Percentiles rank a stretch among this genome's conserved stretches.
phyloP scores from a whole-genome alignment of 2,888 invertebrate species.

The Zygaena filipendulae region DNA sequence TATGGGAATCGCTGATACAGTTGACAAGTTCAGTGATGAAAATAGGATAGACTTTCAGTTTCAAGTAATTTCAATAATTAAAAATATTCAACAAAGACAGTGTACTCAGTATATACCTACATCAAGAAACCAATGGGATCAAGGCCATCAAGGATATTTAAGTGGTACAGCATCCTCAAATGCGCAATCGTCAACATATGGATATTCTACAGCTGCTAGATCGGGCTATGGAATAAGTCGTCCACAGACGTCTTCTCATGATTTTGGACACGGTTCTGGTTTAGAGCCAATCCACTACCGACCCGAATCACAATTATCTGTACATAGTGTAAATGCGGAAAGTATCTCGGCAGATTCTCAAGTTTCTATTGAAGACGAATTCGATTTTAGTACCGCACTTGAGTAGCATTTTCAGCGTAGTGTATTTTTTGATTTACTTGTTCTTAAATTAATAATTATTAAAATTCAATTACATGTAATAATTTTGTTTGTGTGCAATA shows the following conservation, averaged over 20 bases:
- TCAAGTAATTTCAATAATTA: constrained; percentile 17
- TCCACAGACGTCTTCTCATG: constrained; percentile 18
- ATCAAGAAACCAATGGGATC: constrained; percentile 19
- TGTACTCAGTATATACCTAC: constrained; percentile 18
- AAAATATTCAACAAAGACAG: constrained; percentile 18
- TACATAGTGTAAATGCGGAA: constrained; percentile 19
- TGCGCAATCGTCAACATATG: constrained; percentile 19
- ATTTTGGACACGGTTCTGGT: constrained; percentile 19
- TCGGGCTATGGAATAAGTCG: constrained; percentile 18
- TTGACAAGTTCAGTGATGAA: constrained; percentile 19
- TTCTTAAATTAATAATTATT: constrained; percentile 17
- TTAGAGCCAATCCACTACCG: constrained; percentile 18
- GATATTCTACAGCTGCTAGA: constrained; percentile 19
- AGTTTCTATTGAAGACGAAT: constrained; percentile 18
- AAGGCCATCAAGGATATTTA: constrained; percentile 18
- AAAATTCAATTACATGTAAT: constrained; percentile 16
- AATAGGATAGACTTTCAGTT: constrained; percentile 21
- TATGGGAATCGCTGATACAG: constrained; percentile 18
- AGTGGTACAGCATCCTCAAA: constrained; percentile 19
- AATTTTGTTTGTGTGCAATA: constrained; percentile 17
- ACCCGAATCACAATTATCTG: constrained; percentile 19
- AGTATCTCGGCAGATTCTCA: constrained; percentile 19
- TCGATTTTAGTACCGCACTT: constrained; percentile 19
- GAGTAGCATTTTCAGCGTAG: constrained; percentile 18
- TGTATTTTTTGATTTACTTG: constrained; percentile 17